A percentile compares a stretch with the other conserved stretches of the same genome.
These are phyloP conservation scores for Chauna torquata DNA, from an alignment of 2,113 vertebrate species.

Conservation along the genomic window DNA sequence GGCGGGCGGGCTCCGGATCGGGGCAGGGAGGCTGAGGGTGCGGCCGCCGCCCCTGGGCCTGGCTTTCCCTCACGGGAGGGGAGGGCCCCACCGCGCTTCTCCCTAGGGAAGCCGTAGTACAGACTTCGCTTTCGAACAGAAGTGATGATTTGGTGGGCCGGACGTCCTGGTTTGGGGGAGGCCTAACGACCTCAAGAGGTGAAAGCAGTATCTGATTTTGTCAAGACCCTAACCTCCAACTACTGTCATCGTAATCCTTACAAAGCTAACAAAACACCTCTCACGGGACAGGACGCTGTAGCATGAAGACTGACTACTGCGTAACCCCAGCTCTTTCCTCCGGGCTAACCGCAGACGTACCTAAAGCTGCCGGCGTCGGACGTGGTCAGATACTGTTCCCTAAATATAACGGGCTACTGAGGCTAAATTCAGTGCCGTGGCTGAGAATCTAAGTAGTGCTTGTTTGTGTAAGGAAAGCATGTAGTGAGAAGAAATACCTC, in stretches of 20 bases:
- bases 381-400: neutral
- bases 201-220: neutral
- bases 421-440: too few relatives aligned
- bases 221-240: too few relatives aligned
- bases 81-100: too few relatives aligned
- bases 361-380: neutral
- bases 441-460: neutral
- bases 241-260: too few relatives aligned
- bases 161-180: neutral
- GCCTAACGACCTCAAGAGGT: neutral
- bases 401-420: neutral
- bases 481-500: neutral
- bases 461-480: neutral
- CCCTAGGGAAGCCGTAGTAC: too few relatives aligned
- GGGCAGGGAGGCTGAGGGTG: fast-evolving
- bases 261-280: fast-evolving
- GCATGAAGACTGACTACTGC: fast-evolving
- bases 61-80: too few relatives aligned
- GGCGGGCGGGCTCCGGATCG: fast-evolving
- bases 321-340: too few relatives aligned
- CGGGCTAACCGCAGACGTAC: fast-evolving
- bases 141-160: fast-evolving
- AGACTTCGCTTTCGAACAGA: neutral
- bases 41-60: fast-evolving
- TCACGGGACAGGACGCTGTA: neutral